phyloP scores from a whole-genome alignment of 2,797 vertebrate species.

The Urosaurus nigricauda region DNA sequence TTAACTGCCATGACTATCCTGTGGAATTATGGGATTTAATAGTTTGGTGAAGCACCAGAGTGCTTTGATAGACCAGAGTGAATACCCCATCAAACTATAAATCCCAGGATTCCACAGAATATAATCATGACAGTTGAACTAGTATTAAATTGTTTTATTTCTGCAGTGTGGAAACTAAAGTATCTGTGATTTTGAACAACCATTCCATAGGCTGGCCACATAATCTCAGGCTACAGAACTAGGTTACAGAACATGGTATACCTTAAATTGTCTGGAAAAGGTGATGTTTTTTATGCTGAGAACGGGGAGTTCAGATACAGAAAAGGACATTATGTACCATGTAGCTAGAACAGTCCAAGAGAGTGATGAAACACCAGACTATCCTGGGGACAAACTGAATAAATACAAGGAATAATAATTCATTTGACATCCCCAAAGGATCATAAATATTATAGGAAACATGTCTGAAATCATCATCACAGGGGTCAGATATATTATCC shows the following conservation, averaged over 20 bases:
- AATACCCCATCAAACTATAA: too few species aligned
- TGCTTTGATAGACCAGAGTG: too few species aligned
- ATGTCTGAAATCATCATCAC: background rate
- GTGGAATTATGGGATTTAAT: too few species aligned
- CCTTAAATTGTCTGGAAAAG: background rate
- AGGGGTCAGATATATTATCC: background rate
- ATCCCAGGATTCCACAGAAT: too few species aligned
- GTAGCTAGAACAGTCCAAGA: background rate
- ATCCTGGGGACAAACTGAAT: background rate
- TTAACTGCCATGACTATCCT: too few species aligned
- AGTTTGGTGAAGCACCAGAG: too few species aligned
- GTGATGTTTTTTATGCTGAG: background rate
- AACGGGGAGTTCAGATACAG: background rate
- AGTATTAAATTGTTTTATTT: too few species aligned
- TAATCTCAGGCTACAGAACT: background rate
- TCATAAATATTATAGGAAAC: background rate
- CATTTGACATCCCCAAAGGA: background rate
- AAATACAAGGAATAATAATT: background rate
- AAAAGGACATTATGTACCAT: background rate
- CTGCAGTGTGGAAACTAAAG: too few species aligned
- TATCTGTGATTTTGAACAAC: background rate
- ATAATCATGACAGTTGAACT: too few species aligned
- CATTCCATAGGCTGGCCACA: background rate
- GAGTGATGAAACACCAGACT: background rate
- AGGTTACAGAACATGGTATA: background rate